Conservation (phyloP, 2,113 vertebrate species). For the Chlamydotis undulata region DNA sequence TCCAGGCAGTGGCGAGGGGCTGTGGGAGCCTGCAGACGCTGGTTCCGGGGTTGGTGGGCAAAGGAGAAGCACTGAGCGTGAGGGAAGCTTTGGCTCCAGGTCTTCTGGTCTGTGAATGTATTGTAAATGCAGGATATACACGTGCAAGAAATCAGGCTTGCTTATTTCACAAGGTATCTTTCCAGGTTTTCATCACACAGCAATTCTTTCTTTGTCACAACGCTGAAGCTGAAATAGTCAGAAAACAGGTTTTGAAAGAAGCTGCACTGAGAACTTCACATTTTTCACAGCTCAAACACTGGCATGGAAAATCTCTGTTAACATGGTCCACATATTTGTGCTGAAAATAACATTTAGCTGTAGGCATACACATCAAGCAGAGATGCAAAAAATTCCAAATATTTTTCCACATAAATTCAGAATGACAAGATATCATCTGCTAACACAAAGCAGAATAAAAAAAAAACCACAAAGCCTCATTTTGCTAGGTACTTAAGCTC, state of each 20-base stretch:
- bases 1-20: not conserved
- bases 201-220: not conserved
- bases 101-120: not conserved
- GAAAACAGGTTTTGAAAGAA: constrained; percentile 5
- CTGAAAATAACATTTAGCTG: constrained; percentile 23
- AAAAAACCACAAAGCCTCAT: not conserved
- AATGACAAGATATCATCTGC: not conserved
- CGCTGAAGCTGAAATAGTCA: not conserved
- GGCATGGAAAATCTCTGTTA: not conserved
- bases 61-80: not conserved
- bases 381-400: not conserved
- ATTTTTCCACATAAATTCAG: constrained; percentile 11
- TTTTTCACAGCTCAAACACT: constrained; percentile 44
- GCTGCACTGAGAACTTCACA: not conserved
- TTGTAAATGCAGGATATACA: not conserved
- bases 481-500: constrained; percentile 36
- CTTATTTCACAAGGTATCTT: not conserved
- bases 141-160: not conserved
- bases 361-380: not conserved
- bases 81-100: not conserved
- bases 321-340: not conserved
- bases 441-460: not conserved
- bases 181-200: not conserved
- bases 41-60: not conserved
- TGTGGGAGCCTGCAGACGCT: not conserved